Conservation (phyloP, 2,113 vertebrate genomes). For the Microtus pennsylvanicus region DNA sequence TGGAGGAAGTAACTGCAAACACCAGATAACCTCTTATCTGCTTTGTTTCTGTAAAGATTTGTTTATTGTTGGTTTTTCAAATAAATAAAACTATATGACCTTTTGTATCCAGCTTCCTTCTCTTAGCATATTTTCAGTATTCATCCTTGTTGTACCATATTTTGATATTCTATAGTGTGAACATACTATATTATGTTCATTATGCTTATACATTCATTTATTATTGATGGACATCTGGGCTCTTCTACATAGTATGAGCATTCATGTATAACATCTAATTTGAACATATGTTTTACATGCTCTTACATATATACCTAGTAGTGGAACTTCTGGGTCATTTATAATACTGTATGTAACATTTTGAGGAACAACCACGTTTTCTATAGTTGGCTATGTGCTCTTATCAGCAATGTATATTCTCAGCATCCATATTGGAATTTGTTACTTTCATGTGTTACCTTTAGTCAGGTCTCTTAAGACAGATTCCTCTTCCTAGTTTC, state of each 20-base stretch:
- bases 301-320: neutral
- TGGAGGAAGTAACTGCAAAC: neutral
- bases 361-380: neutral
- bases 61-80: neutral
- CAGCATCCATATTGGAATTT: neutral
- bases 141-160: neutral
- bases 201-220: neutral
- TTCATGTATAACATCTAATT: neutral
- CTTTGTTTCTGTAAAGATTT: neutral
- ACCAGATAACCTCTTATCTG: neutral
- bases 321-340: neutral
- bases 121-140: neutral
- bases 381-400: neutral
- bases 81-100: neutral
- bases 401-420: neutral
- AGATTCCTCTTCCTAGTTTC: neutral
- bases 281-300: neutral
- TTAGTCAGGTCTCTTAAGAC: neutral
- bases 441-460: neutral
- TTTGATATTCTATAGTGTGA: neutral
- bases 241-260: neutral
- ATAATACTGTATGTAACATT: neutral
- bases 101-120: neutral
- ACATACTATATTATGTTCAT: neutral
- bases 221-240: neutral